A percentile compares a stretch with the other conserved stretches of the same genome.
These are phyloP conservation scores for Antigone vipio DNA, from an alignment of 2,113 vertebrate species.

Conservation along the genomic window DNA sequence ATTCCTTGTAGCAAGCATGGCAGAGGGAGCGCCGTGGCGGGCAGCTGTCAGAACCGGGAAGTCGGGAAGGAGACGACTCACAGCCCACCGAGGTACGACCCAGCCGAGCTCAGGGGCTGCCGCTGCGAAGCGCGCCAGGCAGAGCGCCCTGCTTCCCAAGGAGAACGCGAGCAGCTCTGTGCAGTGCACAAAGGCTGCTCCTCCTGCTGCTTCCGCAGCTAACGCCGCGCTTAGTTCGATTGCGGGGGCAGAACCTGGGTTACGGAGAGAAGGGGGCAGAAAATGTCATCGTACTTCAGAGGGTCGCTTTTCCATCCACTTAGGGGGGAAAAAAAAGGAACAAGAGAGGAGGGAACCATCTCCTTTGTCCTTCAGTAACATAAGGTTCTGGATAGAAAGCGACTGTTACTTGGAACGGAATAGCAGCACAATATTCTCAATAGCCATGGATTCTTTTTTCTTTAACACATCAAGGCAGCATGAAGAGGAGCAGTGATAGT, in stretches of 20 bases:
- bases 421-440: not conserved
- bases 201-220: not conserved
- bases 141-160: not conserved
- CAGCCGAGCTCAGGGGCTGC: not conserved
- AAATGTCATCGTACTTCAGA: not conserved
- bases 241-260: too few species aligned
- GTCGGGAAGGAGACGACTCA: not conserved
- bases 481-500: not conserved
- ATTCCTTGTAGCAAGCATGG: conserved; percentile 60
- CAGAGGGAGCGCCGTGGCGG: not conserved
- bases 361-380: not conserved
- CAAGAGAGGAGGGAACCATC: not conserved
- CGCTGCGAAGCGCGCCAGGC: not conserved
- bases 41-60: not conserved
- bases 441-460: accelerated
- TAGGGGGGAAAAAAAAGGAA: not conserved
- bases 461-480: not conserved
- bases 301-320: accelerated
- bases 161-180: not conserved
- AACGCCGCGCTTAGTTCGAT: accelerated
- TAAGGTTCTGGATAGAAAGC: not conserved
- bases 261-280: not conserved
- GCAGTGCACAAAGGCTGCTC: not conserved
- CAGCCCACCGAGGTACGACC: not conserved
- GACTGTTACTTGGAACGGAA: not conserved